A percentile compares a stretch with the other conserved stretches of the same genome.
These are phyloP conservation scores for Enteromius unitaeniatus DNA, from an alignment of 2,797 vertebrate genomes.

Conservation along the genomic window DNA sequence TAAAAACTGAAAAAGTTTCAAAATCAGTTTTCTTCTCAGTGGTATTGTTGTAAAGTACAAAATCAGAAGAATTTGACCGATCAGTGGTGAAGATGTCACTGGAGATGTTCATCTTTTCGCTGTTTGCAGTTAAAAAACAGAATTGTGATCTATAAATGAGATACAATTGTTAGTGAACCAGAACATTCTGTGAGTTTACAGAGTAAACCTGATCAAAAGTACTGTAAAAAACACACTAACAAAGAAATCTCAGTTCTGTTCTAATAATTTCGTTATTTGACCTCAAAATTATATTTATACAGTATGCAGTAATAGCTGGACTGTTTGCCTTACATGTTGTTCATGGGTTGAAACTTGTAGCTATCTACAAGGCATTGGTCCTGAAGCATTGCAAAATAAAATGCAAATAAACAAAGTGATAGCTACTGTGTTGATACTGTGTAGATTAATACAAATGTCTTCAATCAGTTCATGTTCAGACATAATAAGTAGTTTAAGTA, in stretches of 20 bases:
- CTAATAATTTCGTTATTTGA: not conserved
- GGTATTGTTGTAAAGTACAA: not conserved
- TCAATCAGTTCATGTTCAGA: no score
- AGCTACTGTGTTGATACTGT: no score
- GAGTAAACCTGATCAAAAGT: not conserved
- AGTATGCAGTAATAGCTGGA: no score
- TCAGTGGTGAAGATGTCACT: not conserved
- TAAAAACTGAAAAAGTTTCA: not conserved
- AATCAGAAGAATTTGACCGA: not conserved
- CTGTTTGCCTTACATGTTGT: no score
- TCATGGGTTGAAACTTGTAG: no score
- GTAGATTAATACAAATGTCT: no score
- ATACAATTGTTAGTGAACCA: not conserved
- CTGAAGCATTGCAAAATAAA: no score
- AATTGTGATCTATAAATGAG: not conserved
- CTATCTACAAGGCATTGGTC: no score
- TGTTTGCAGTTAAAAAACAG: not conserved
- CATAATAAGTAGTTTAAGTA: no score
- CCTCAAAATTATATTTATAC: no score
- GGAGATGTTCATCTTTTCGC: slow-evolving; percentile 11
- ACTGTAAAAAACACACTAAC: no score
- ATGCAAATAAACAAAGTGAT: no score
- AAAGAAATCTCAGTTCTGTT: not conserved
- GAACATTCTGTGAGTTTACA: not conserved
- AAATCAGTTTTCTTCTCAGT: not conserved